Conservation (phyloP, 2,113 vertebrate genomes). For the Sisor rabdophorus region DNA sequence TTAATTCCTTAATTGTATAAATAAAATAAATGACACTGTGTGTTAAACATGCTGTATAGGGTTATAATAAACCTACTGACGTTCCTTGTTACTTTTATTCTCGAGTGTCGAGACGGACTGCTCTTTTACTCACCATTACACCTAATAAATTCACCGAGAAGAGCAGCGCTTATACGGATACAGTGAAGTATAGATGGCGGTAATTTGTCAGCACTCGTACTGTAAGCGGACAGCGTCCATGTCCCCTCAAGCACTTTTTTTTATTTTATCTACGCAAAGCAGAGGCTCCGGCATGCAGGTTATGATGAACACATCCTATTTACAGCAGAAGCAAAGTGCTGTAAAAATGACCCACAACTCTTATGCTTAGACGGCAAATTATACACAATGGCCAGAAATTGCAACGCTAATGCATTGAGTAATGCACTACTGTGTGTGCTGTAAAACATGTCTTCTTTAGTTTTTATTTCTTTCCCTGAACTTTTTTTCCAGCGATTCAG, state of each 20-base stretch:
- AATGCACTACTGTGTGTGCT: constrained; percentile 23
- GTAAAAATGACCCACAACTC: constrained; percentile 42
- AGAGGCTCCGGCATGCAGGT: constrained; percentile 8
- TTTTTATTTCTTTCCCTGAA: constrained; percentile 23
- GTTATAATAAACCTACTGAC: not conserved
- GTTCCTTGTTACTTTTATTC: not conserved
- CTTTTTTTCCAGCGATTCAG: constrained; percentile 6
- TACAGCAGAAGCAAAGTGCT: constrained; percentile 14
- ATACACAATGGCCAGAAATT: constrained; percentile 37
- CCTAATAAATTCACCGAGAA: not conserved
- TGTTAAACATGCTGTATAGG: not conserved
- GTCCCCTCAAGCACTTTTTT: constrained; percentile 34
- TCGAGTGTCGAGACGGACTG: constrained; percentile 1
- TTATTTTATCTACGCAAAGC: constrained; percentile 32
- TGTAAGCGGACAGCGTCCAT: constrained; percentile 30
- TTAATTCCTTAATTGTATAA: not conserved
- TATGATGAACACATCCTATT: constrained; percentile 37
- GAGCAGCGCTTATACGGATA: not conserved
- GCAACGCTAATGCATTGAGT: constrained; percentile 32
- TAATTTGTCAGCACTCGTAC: constrained; percentile 13
- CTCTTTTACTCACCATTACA: constrained; percentile 9
- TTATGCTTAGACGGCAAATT: constrained; percentile 42
- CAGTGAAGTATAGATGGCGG: not conserved
- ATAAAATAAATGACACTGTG: not conserved
- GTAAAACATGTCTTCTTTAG: constrained; percentile 21